These are phyloP conservation scores for Datnioides undecimradiatus DNA, from an alignment of 2,113 vertebrate species.

Conservation along the genomic window DNA sequence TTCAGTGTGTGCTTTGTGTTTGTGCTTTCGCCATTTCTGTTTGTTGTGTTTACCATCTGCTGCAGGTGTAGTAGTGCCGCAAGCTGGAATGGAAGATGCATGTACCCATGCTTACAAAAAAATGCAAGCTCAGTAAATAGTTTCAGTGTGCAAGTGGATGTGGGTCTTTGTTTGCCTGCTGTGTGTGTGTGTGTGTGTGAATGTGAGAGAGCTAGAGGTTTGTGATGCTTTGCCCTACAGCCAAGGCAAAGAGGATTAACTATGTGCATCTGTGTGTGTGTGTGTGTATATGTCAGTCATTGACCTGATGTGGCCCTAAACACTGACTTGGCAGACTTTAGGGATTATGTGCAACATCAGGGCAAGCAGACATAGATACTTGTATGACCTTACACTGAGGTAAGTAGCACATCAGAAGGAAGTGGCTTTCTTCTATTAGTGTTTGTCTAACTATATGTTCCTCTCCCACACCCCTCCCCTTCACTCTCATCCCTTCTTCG, in stretches of 20 bases:
- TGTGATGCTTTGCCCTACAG: conserved; percentile 16
- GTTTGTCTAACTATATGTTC: conserved; percentile 47
- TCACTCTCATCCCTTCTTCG: conserved; percentile 12
- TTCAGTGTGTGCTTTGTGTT: background rate
- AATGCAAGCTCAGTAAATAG: conserved; percentile 9
- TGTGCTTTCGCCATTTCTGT: background rate
- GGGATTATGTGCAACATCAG: conserved; percentile 48
- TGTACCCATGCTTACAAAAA: conserved; percentile 1
- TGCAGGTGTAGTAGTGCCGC: conserved; percentile 23
- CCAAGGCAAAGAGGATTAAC: conserved; percentile 39
- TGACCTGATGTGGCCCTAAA: conserved; percentile 38
- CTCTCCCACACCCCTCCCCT: conserved; percentile 15
- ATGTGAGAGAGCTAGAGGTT: background rate
- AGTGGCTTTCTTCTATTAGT: conserved; percentile 1
- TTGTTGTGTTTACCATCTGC: conserved; percentile 21
- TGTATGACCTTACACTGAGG: conserved; percentile 30
- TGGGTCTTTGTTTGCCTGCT: background rate
- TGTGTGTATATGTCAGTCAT: background rate
- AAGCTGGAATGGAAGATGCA: background rate
- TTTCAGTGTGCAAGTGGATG: background rate
- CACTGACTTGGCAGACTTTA: conserved; percentile 31
- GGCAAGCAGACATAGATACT: conserved; percentile 26
- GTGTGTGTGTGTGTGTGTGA: background rate
- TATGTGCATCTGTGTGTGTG: background rate
- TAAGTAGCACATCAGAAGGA: conserved; percentile 21